Conservation (phyloP, 2,113 vertebrate species). For the Peromyscus leucopus region DNA sequence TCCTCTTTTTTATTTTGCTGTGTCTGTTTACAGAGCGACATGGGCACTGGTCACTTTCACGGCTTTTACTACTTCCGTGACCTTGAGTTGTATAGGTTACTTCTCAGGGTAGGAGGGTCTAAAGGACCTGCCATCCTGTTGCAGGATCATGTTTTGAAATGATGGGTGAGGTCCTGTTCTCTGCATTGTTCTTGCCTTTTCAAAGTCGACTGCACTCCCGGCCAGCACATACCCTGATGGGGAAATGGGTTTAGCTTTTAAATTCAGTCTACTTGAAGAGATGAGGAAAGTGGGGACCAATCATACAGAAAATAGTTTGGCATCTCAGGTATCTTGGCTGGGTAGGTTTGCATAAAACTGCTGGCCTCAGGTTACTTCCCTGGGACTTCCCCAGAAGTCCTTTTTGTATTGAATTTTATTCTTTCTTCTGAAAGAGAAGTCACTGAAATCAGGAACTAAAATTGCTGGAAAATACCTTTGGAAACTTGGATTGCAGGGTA, state of each 20-base stretch:
- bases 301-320: neutral
- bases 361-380: neutral
- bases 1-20: neutral
- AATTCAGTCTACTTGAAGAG: neutral
- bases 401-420: conserved; percentile 42
- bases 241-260: neutral
- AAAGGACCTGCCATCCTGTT: neutral
- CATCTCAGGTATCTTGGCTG: neutral
- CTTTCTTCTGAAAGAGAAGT: conserved; percentile 64
- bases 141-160: neutral
- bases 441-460: conserved; percentile 72
- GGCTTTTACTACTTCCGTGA: neutral
- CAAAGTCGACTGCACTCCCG: neutral
- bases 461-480: conserved; percentile 72
- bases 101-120: neutral
- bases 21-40: neutral
- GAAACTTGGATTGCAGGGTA: conserved; percentile 39
- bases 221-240: neutral
- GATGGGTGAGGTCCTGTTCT: neutral
- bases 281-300: neutral
- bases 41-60: neutral
- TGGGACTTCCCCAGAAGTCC: conserved; percentile 56
- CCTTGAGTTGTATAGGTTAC: neutral
- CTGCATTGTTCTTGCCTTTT: neutral
- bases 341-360: neutral